Evolutionary conservation across 2,888 invertebrate genomes (phyloP), one percentile per base, ranked within the genome.

Genomic region (Lathronympha strigana): DNA sequence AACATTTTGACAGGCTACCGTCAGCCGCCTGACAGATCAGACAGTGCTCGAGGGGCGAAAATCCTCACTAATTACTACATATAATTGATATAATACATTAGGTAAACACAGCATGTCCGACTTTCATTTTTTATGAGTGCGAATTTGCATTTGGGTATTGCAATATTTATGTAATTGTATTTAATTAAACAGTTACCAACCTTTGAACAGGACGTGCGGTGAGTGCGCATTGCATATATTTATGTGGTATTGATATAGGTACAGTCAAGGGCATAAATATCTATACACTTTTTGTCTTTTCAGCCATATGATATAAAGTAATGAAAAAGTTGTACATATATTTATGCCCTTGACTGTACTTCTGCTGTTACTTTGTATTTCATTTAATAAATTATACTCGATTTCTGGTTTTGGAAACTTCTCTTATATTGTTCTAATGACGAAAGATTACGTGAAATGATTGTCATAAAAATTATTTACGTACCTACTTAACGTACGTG

Each of bases 81-180:
- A 84, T 82, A 77, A 76, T 81, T 76, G 80, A 76, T 81, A 84
- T 82, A 77, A 76, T 80, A 73, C 71, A 74, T 80, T 79, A 77
- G 60, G 66, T 66, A 66, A 60, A 61, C 53, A 60, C 49, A 61
- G 31, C 78, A 80, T 77, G 84, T 81, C 77, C 79, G 74, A 86
- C 88, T 90, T 89, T 90, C 88, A 82, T 87, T 82, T 86, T 83
- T 88, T 88, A 86, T 82, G 87, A 88, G 78, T 79, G 75, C 67
- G 58, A 68, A 81, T 83, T 83, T 82, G 79, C 53, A 62, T 63
- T 64, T 58, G 64, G 43, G 51, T 49, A 66, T 60, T 54, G 66
- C 66, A 66, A 66, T 66, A 66, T 66, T 66, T 66, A 66, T 66
- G 66, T 66, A 66, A 66, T 66, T 66, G 61, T 61, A 40, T 64